Percentiles rank a stretch among this genome's conserved stretches.
Conservation (phyloP, 2,797 vertebrate species). For the Semaprochilodus insignis region DNA sequence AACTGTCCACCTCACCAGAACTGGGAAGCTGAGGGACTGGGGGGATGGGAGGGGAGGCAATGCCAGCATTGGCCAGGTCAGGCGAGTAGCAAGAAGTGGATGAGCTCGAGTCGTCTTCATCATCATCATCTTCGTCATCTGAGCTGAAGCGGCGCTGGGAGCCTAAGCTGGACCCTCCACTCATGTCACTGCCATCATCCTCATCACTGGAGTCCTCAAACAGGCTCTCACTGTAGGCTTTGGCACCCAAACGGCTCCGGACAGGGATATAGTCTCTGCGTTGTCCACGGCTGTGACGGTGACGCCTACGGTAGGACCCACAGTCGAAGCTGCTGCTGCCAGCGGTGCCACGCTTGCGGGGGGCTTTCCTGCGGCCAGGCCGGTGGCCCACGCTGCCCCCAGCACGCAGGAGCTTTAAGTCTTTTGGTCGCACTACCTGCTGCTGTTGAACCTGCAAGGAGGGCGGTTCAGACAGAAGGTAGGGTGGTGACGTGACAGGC, state of each 20-base stretch:
- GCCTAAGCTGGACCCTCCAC: constrained; percentile 86
- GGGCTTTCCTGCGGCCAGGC: constrained; percentile 82
- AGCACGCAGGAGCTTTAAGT: constrained; percentile 85
- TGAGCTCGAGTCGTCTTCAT: constrained; percentile 84
- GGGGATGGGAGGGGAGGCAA: constrained; percentile 66
- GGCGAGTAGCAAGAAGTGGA: constrained; percentile 91
- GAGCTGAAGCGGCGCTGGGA: constrained; percentile 88
- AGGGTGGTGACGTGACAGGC: constrained; percentile 79
- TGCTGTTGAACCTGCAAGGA: constrained; percentile 81
- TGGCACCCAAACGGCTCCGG: constrained; percentile 82
- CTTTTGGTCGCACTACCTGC: constrained; percentile 90
- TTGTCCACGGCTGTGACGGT: constrained; percentile 78
- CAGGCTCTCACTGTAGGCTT: constrained; percentile 85
- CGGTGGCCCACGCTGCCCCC: constrained; percentile 76
- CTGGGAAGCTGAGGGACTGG: constrained; percentile 72
- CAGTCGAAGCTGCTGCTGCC: constrained; percentile 83
- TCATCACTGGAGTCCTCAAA: constrained; percentile 87
- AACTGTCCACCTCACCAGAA: constrained; percentile 70
- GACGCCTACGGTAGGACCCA: constrained; percentile 80
- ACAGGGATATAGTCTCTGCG: constrained; percentile 85
- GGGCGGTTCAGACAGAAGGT: constrained; percentile 78
- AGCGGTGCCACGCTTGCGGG: constrained; percentile 79
- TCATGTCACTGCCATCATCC: constrained; percentile 89
- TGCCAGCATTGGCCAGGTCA: constrained; percentile 77
- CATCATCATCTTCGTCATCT: constrained; percentile 79